These are phyloP conservation scores for Colletes latitarsis DNA, from an alignment of 1,140 invertebrate species.

Conservation along the genomic window DNA sequence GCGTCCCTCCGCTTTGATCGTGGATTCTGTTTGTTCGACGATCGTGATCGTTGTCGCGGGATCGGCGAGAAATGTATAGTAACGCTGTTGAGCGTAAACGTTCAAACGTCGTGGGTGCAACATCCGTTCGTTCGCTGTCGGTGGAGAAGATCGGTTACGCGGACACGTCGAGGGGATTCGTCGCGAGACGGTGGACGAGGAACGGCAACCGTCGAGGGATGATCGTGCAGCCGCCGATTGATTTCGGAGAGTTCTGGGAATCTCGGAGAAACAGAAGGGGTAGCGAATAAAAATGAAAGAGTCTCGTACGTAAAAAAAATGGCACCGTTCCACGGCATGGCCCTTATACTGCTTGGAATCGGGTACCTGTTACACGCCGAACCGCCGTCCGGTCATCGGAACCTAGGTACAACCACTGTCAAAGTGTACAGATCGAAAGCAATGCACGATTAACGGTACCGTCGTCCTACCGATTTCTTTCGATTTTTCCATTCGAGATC, in stretches of 20 bases:
- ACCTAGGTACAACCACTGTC: constrained; percentile 46
- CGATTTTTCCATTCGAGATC: no score
- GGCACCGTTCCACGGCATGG: constrained; percentile 72
- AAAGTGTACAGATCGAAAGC: neutral
- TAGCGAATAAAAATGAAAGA: constrained; percentile 65
- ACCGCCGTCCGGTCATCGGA: constrained; percentile 50
- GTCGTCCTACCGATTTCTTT: neutral
- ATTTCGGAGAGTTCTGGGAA: neutral
- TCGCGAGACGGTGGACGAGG: neutral
- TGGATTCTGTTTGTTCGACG: neutral
- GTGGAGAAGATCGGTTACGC: neutral
- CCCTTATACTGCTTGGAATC: constrained; percentile 71
- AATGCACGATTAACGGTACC: no score
- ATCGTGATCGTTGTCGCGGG: neutral
- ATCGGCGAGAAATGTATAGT: neutral
- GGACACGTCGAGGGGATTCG: neutral
- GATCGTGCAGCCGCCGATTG: neutral
- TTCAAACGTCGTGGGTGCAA: neutral
- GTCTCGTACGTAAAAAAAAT: constrained; percentile 68
- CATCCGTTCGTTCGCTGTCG: neutral
- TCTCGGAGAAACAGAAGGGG: neutral
- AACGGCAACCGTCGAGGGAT: neutral
- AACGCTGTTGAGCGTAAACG: neutral
- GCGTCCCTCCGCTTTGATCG: neutral
- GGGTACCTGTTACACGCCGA: constrained; percentile 73